Evolutionary conservation across 2,888 invertebrate genomes (phyloP), one percentile per base, ranked within the genome.

Genomic region (Bugula neritina): DNA sequence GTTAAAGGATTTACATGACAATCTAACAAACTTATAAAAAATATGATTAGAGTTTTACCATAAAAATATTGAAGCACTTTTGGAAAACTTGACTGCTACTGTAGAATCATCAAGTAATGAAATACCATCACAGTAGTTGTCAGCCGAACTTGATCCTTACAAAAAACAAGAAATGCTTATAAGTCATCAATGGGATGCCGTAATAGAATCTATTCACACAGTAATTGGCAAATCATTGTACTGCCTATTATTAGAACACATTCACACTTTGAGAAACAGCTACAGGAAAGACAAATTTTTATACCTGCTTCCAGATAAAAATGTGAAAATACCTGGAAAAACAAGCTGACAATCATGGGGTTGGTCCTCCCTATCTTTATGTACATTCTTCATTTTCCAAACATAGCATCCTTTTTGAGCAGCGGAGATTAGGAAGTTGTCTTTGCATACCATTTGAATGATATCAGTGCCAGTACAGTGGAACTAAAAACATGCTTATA

Each of bases 391-490:
- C 63, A 63, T 63, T 27, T 63, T 63, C 63, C 63, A 63, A 1
- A 63, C 63, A 31, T 29, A 63, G n/a, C 63, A 63, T 27, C 63
- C 63, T 63, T 63, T 63, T 31, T 63, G 63, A 13, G 63, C 63
- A 25, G 63, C 63, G 2, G 63, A 63, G 13, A 63, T 63, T 27
- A 63, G 63, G 10, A 21, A 63, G 31, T 34, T 63, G 63, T 63
- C 63, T 31, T 63, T 63, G 2, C 27, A 27, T 3, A 63, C 34
- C 63, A 63, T 63, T 27, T 63, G 63, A 5, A 63, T 63, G 31
- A 63, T 63, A 34, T 63, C 63, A 29, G 63, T 63, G 10, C 63
- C 63, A 2, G 63, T 63, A 34, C 63, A 63, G 31, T 34, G 29
- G 34, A 63, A 63, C 63, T 63, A 63, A 5, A 63, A 63, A 5